Base-by-base conservation (phyloP, 2,888 invertebrate genomes). In the Eurytoma californica region DNA sequence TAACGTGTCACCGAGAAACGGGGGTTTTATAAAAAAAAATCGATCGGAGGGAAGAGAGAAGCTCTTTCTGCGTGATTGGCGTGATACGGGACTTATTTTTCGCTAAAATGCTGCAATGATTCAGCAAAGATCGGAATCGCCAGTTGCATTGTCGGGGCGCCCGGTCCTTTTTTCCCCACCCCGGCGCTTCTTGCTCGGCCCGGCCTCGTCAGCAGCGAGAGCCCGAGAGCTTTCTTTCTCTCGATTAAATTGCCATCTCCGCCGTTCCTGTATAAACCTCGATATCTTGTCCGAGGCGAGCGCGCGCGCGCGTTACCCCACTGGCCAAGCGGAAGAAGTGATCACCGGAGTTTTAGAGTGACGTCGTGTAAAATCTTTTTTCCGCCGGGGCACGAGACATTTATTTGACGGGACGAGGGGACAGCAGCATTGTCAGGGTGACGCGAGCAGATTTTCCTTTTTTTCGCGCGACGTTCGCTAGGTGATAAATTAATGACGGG, bases 121-220 rank as follows among this genome's bases (percentile, higher is more conserved):
- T 77, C 77, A 77, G 77, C 69, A 69, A 72, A 73, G 80, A 77
- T 73, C 69, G 57, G 49, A 79, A 73, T 74, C 60, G 9, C 9
- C 9, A 39, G 30, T 65, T 74, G 69, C 65, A 65, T 58, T 28
- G 70, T 24, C 68, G 39, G 16, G n/a, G 53, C 57, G 12, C 20
- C 18, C 24, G 28, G 58, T 77, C 30, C 53, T 66, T 68, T 39
- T 66, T 28, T 24, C 28, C 16, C 55, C 28, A 14, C n/a, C 51
- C 39, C 61, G 5, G 14, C 12, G 18, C 24, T 18, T 24, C 49
- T 66, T 20, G 28, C 16, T 53, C 39, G 14, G 16, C 3, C 13
- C 28, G 13, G 55, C 57, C 55, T 57, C 61, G 66, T 78, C 72
- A 72, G 72, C 61, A 68, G 18, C 39, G 9, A 39, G 39, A 70